Base-by-base conservation (phyloP, 1,140 invertebrate species). In the Scaptodrosophila lebanonensis region DNA sequence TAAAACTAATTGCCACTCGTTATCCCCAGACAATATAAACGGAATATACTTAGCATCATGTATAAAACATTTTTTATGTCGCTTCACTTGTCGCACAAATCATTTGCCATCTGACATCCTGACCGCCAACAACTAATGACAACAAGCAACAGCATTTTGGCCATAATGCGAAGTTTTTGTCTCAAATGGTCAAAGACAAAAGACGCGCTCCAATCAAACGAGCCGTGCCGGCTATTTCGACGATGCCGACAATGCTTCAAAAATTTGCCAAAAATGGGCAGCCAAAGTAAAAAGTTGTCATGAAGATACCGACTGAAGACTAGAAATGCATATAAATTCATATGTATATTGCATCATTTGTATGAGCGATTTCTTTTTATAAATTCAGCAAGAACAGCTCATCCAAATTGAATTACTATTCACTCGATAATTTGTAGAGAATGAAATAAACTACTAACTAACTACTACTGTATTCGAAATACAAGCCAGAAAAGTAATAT, bases 101-200 rank as follows among this genome's bases (percentile, higher is more conserved):
- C 73, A 77, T 72, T 71, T 65, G 64, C 54, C 72, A 72, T 67
- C 61, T 77, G 73, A 77, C 73, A 77, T 72, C 67, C 47, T 69
- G 71, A 71, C 58, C 66, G 66, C 53, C 49, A 66, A 56, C 64
- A 67, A 77, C 73, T 77, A 77, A 77, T 77, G 72, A 71, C 72
- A 77, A 71, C 73, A 68, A 49, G 57, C 39, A 44, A 47, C 59
- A 57, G 25, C 64, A 71, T 71, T 71, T 77, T 77, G 57, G 63
- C 58, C 62, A 52, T 60, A 66, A 64, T 71, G 68, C 50, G 54
- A 43, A 69, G 59, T 9, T 40, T 52, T 43, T 42, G 60, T 58
- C 52, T 64, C 30, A 15, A 15, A 32, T 49, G 44, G 20, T 13
- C 18, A 54, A 60, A 33, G 35, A 22, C 30, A 51, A 51, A 51